Evolutionary conservation across 1,140 invertebrate species (phyloP).

Genomic region (Drosophila grimshawi): DNA sequence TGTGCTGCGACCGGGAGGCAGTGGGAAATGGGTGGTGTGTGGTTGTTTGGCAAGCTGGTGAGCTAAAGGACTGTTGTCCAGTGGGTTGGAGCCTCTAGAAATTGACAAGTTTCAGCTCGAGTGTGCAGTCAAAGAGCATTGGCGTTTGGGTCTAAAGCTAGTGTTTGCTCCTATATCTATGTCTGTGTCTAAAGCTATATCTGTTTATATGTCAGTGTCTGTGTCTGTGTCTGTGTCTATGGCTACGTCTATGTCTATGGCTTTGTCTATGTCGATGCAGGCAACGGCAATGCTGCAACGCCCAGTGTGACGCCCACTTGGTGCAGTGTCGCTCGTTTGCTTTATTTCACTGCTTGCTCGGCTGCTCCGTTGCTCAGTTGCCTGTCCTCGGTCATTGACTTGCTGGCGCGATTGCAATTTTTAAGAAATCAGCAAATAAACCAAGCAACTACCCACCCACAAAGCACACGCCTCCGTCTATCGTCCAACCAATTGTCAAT

Average conservation of each 20-base stretch:
- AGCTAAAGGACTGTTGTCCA: not conserved
- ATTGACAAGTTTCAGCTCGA: slow-evolving; percentile 80
- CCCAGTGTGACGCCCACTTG: slow-evolving; percentile 36
- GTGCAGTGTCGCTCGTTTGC: slow-evolving; percentile 30
- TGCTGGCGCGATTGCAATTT: slow-evolving; percentile 64
- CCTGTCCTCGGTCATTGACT: slow-evolving; percentile 68
- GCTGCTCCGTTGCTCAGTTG: slow-evolving; percentile 19
- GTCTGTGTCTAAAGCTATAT: slow-evolving; percentile 6
- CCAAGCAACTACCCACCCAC: not conserved
- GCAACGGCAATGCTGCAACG: slow-evolving; percentile 43
- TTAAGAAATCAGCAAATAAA: slow-evolving; percentile 36
- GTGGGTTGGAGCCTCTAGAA: slow-evolving; percentile 51
- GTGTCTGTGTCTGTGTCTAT: slow-evolving; percentile 12
- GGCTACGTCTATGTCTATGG: slow-evolving; percentile 14
- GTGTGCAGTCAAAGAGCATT: slow-evolving; percentile 77
- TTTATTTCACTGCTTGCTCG: slow-evolving; percentile 12
- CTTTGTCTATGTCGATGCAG: slow-evolving; percentile 28
- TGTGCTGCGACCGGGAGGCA: not conserved
- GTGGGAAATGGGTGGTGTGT: slow-evolving; percentile 4
- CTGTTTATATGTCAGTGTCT: slow-evolving; percentile 8
- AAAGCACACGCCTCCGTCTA: not conserved
- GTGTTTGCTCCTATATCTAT: slow-evolving; percentile 7
- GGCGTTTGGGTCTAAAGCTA: slow-evolving; percentile 21
- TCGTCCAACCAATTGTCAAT: slow-evolving; percentile 67
- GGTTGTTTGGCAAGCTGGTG: no score